Percentiles rank a stretch among this genome's conserved stretches.
phyloP scores from a whole-genome alignment of 2,797 vertebrate species.

The Enteromius mattozi region DNA sequence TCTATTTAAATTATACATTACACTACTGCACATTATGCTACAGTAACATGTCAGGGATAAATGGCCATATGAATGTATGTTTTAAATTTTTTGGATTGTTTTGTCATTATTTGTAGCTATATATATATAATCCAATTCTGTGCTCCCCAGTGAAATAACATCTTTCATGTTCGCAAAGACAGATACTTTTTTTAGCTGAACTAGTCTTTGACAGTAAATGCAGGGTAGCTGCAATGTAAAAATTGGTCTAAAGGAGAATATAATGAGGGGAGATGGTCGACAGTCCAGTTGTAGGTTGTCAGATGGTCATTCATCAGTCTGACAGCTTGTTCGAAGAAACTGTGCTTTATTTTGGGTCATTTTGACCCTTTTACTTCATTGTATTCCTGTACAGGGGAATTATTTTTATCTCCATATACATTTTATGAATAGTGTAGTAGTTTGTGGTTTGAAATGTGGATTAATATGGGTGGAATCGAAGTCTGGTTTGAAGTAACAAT shows the following conservation, averaged over 20 bases:
- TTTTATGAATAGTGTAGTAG: neutral
- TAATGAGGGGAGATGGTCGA: constrained; percentile 20
- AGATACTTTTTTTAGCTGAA: neutral
- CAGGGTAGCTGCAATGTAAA: neutral
- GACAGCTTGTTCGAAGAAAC: neutral
- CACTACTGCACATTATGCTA: neutral
- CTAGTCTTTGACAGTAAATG: constrained; percentile 1
- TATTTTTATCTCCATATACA: neutral
- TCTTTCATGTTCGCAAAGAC: neutral
- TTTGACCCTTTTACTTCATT: neutral
- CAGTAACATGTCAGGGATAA: neutral
- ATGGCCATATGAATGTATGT: neutral
- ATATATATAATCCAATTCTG: neutral
- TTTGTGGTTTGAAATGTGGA: neutral
- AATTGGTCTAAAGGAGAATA: neutral
- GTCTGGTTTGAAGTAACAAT: neutral
- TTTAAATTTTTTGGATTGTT: neutral
- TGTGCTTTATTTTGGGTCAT: neutral
- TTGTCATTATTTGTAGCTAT: no score
- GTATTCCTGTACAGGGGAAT: neutral
- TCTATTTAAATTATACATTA: neutral
- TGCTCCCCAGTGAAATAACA: neutral
- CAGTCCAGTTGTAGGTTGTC: constrained; percentile 15
- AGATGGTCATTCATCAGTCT: neutral
- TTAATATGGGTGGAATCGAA: neutral